Evolutionary conservation across 2,113 vertebrate species (phyloP).

Genomic region (Bujurquina vittata): DNA sequence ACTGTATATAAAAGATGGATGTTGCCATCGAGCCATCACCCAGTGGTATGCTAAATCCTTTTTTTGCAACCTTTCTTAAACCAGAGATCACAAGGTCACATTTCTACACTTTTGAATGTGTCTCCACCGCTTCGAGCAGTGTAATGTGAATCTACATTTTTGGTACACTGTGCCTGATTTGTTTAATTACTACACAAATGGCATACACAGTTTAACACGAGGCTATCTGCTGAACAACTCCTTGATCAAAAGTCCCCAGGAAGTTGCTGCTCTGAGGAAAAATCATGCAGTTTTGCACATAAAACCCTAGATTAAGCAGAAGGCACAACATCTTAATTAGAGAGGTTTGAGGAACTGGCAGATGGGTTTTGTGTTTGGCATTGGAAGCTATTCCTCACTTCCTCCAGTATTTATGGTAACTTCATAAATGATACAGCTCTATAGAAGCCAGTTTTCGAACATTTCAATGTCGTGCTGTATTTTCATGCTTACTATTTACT

Average conservation of each 20-base stretch:
- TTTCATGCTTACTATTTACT: neutral
- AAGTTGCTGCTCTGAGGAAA: neutral
- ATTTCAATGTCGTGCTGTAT: neutral
- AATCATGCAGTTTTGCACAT: neutral
- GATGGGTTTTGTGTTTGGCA: neutral
- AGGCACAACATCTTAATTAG: conserved; percentile 15
- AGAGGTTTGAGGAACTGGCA: conserved; percentile 11
- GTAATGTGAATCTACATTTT: neutral
- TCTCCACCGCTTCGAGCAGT: neutral
- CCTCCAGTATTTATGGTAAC: conserved; percentile 14
- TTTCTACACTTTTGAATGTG: neutral
- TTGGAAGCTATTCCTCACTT: neutral
- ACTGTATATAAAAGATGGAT: neutral
- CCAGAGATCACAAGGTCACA: neutral
- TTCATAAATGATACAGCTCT: conserved; percentile 2
- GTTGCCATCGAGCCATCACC: neutral
- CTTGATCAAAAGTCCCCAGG: neutral
- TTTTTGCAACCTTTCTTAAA: neutral
- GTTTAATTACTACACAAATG: neutral
- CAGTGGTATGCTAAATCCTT: neutral
- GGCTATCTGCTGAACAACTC: neutral
- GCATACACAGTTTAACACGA: neutral
- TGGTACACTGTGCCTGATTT: neutral
- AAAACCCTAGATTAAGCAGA: conserved; percentile 13
- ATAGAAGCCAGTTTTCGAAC: conserved; percentile 2